These are phyloP conservation scores for Trissoscelio sp. DNA, from an alignment of 2,888 invertebrate genomes.

Conservation along the genomic window DNA sequence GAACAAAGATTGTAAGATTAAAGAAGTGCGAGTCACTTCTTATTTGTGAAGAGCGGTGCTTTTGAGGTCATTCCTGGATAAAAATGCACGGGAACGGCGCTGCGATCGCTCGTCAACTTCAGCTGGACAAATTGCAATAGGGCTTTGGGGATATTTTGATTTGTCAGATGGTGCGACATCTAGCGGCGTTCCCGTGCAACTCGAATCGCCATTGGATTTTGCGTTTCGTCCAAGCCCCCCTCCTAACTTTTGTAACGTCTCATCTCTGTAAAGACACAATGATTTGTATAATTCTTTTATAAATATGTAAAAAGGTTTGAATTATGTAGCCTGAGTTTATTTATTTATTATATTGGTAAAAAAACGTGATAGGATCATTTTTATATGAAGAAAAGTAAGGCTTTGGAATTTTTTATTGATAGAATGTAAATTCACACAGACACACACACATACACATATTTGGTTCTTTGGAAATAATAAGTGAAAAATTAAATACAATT, in stretches of 20 bases:
- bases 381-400: too few species aligned
- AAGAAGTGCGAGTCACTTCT: too few species aligned
- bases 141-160: background rate
- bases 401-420: too few species aligned
- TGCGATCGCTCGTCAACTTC: background rate
- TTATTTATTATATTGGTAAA: constrained; percentile 63
- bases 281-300: constrained; percentile 55
- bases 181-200: background rate
- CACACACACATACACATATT: too few species aligned
- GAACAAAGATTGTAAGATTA: background rate
- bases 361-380: too few species aligned
- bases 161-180: background rate
- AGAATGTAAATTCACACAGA: too few species aligned
- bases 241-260: constrained; percentile 7
- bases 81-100: background rate
- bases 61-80: constrained; percentile 9
- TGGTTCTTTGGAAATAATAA: too few species aligned
- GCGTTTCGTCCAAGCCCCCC: background rate
- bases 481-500: too few species aligned
- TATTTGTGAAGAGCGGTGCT: background rate
- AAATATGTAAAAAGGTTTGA: constrained; percentile 58
- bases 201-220: background rate
- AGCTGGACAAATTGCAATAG: background rate
- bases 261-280: constrained; percentile 34
- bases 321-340: constrained; percentile 12